Evolutionary conservation across 2,888 invertebrate genomes (phyloP).

Genomic region (Mesochorus sp.): DNA sequence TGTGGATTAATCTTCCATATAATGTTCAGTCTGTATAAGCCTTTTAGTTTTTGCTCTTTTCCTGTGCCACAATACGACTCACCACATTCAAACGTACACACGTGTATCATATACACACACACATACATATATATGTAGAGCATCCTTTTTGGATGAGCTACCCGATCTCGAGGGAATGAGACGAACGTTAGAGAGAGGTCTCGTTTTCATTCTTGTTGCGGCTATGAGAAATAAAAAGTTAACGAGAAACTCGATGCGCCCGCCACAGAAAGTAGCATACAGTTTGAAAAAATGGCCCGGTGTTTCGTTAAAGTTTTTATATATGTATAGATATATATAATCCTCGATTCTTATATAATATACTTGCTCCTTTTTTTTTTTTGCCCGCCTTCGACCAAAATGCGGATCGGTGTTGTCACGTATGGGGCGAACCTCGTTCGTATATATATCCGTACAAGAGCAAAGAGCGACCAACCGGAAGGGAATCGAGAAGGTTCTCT

Average conservation of each 20-base stretch:
- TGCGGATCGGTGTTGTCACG: constrained; percentile 41
- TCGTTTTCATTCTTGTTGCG: constrained; percentile 39
- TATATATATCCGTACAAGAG: constrained; percentile 25
- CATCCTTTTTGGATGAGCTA: constrained; percentile 35
- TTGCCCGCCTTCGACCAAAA: constrained; percentile 42
- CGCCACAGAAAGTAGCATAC: constrained; percentile 22
- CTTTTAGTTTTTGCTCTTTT: constrained; percentile 11
- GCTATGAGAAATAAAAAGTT: constrained; percentile 47
- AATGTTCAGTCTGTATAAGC: not conserved
- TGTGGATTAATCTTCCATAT: not conserved
- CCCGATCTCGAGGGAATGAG: constrained; percentile 19
- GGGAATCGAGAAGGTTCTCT: constrained; percentile 69
- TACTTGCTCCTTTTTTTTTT: constrained; percentile 47
- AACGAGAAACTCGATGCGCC: constrained; percentile 39
- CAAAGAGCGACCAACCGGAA: constrained; percentile 70
- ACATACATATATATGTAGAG: not conserved
- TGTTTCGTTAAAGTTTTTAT: constrained; percentile 18
- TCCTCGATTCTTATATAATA: not conserved
- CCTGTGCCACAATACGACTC: not conserved
- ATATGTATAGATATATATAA: too few species aligned
- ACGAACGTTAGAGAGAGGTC: constrained; percentile 12
- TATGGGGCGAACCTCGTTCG: constrained; percentile 28
- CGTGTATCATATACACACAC: not conserved
- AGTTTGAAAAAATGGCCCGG: constrained; percentile 46
- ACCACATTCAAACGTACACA: not conserved